Evolutionary conservation across 2,888 invertebrate genomes (phyloP), one percentile per base, ranked within the genome.

Genomic region (Tethea ocularis): DNA sequence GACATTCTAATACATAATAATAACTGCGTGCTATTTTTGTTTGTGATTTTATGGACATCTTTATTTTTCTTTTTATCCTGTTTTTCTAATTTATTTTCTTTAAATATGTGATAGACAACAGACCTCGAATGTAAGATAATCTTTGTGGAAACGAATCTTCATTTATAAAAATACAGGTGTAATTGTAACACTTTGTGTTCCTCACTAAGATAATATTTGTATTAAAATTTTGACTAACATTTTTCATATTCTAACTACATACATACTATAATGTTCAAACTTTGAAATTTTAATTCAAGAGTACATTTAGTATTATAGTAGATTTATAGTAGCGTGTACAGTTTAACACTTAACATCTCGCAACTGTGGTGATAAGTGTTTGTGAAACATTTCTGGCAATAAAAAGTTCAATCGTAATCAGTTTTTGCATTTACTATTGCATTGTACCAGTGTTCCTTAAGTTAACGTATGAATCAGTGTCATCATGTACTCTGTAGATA

Each of bases 371-470:
- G 87, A 86, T 76, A 84, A 33, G 89, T 91, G 89, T 91, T 89
- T 89, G 86, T 90, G 84, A 91, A 90, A 91, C 87, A 83, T 91
- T 92, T 91, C 91, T 88, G 90, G 93, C 91, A 93, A 93, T 93
- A 93, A 92, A 92, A 89, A 93, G 92, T 93, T 87, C 89, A 90
- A 91, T 83, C 80, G 74, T 79, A 68, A 58, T 64, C 59, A 62
- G 74, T 74, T 76, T 80, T 80, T 68, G 72, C 75, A 69, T 64
- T n/a, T 61, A 70, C 15, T 52, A 23, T 58, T 51, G 6, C 17
- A 29, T 29, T 5, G 33, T 33, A 33, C 33, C 33, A 11, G 13
- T 7, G 33, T 33, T 33, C 33, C 13, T 13, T 7, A n/a, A 33
- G 13, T 13, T 13, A 33, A 33, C 33, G 13, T 33, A 13, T 33